Conservation (phyloP, 1,140 invertebrate genomes). For the Drosophila orosa region DNA sequence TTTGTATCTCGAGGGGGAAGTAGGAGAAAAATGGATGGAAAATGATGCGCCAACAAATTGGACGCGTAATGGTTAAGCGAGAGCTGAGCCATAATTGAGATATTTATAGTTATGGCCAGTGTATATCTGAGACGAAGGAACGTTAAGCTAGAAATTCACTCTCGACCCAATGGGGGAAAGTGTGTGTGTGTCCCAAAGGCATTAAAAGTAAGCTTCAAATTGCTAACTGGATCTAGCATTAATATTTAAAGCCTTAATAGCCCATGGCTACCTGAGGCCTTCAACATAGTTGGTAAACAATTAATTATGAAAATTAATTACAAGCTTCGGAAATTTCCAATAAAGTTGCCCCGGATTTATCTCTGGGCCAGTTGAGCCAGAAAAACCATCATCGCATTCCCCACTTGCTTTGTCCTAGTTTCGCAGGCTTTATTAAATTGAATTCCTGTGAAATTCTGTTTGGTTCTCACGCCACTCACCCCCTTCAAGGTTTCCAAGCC, state of each 20-base stretch:
- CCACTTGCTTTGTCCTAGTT: constrained; percentile 21
- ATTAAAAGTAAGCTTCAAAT: constrained; percentile 12
- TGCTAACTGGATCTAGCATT: neutral
- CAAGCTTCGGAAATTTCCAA: constrained; percentile 15
- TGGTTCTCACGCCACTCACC: constrained; percentile 57
- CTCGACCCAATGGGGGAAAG: constrained; percentile 36
- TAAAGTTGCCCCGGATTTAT: constrained; percentile 5
- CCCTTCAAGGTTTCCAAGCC: constrained; percentile 23
- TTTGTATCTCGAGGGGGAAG: constrained; percentile 17
- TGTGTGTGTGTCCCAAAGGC: constrained; percentile 18
- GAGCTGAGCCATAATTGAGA: constrained; percentile 26
- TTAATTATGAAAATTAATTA: constrained; percentile 16
- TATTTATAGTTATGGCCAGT: constrained; percentile 48
- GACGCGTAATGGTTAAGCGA: constrained; percentile 44
- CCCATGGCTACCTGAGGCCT: neutral
- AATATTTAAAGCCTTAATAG: constrained; percentile 6
- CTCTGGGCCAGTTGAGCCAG: neutral
- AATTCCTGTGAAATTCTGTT: constrained; percentile 46
- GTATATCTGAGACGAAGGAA: neutral
- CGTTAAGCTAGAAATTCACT: constrained; percentile 17
- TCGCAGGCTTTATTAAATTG: constrained; percentile 34
- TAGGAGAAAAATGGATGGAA: neutral
- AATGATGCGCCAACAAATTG: constrained; percentile 64
- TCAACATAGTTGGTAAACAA: constrained; percentile 1
- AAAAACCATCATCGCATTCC: constrained; percentile 25